Base-by-base conservation (phyloP, 1,140 invertebrate genomes). In the Drosophila grimshawi region DNA sequence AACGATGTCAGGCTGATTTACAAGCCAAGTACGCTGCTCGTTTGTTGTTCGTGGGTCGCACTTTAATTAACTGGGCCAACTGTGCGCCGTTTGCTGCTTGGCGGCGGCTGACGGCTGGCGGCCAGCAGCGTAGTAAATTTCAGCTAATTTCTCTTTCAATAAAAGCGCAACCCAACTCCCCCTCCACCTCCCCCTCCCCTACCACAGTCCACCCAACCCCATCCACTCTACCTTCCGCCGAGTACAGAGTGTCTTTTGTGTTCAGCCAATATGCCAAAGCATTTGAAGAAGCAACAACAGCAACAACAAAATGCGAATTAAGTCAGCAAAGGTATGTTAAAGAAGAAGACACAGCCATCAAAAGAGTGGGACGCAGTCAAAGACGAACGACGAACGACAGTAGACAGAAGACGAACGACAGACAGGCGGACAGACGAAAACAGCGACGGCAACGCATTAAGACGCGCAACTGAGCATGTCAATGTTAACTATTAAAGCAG, bases 121-220 rank as follows among this genome's bases (percentile, higher is more conserved):
- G 52, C 64, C 78, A 78, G 56, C 78, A 72, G 71, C 62, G 60
- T 73, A 82, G 73, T 86, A 68, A 86, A 82, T 82, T 88, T 82
- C 80, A 80, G 72, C 81, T 88, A 88, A 86, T 86, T 86, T 86
- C 83, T 86, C 83, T 83, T 86, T 82, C 80, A 86, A 86, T 86
- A 83, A 83, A 88, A 77, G 59, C 52, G 56, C 56, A 37, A 59
- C 60, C 63, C 60, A 48, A 41, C 60, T 11, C 59, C 11, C 10
- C 30, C 66, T 37, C 39, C 48, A 33, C 64, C 19, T 35, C 11
- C 5, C 35, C 4, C 35, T 7, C 4, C 55, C 7, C 35, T 11
- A n/a, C 63, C 11, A 33, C 35, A 52, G n/a, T n/a, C 27, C 27
- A 10, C n/a, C 8, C 51, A 8, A 5, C 27, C 39, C 32, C 30